Base-by-base conservation (phyloP, 2,113 vertebrate genomes). In the Bubo scandiacus region DNA sequence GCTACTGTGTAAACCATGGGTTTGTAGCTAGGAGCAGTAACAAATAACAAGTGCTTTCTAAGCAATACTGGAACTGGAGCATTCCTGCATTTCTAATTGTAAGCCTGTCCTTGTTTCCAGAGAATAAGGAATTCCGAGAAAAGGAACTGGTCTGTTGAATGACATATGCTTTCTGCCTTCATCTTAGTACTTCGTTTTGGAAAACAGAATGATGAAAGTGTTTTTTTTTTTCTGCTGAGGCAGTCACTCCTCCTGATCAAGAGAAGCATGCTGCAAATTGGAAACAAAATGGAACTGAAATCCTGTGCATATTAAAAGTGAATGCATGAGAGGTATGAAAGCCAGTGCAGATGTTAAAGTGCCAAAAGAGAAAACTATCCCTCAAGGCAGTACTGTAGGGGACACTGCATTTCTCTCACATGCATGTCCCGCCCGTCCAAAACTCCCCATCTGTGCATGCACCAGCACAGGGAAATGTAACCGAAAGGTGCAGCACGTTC, bases 401-500 rank as follows among this genome's bases (percentile, higher is more conserved):
- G 12, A 30, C 18, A 19, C 25, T 10, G 5, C 12, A 11, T 20
- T 88, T 29, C 11, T 15, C 34, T 7, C 15, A 57, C 3, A 4
- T 1, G 29, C 17, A 30, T 18, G 14, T 11, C 25, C 11, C 3
- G 1, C 45, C 25, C 17, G 2, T 20, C 7, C 61, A 10, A 43
- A 49, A 20, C 13, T 34, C 30, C 14, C 42, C 23, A 30, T 0
- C 30, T 19, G 34, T 22, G 10, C 15, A 4, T 7, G n/a, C 40
- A 40, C 7, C 19, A 10, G 62, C 75, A 8, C 54, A 6, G 3
- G 15, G 15, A 34, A 15, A 3, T 0, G n/a, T 1, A 13, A 13
- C 23, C n/a, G 10, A 27, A 43, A 21, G 0, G 0, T 9, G 32
- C 3, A 0, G 11, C 22, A 36, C 1, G 3, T 8, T 7, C 17